Evolutionary conservation across 2,888 invertebrate species (phyloP).

Genomic region (Gari tellinella): DNA sequence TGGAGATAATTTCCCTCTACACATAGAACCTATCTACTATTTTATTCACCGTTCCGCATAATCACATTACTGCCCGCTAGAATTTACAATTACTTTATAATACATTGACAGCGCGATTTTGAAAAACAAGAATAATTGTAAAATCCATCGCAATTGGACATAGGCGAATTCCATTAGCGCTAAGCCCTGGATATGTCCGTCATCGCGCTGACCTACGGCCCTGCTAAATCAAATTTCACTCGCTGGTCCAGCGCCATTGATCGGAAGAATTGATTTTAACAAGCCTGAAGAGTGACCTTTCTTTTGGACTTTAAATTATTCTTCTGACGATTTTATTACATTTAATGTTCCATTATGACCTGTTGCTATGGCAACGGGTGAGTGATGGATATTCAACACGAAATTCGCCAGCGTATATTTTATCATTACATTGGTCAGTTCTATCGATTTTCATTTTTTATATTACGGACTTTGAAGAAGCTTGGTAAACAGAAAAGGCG

Average conservation of each 20-base stretch:
- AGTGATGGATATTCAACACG: constrained; percentile 66
- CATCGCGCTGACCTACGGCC: constrained; percentile 44
- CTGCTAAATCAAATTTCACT: constrained; percentile 61
- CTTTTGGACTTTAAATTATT: constrained; percentile 66
- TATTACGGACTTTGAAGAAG: constrained; percentile 19
- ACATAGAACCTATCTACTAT: constrained; percentile 8
- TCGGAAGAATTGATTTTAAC: constrained; percentile 64
- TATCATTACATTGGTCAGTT: constrained; percentile 63
- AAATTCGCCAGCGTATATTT: constrained; percentile 62
- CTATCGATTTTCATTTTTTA: constrained; percentile 61
- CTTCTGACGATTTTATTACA: constrained; percentile 67
- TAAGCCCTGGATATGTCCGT: constrained; percentile 26
- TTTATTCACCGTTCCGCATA: constrained; percentile 38
- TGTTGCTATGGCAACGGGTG: constrained; percentile 58
- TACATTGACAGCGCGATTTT: constrained; percentile 54
- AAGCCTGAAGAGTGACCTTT: constrained; percentile 53
- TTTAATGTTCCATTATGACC: constrained; percentile 67
- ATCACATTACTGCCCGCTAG: constrained; percentile 52
- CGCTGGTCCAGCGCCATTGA: constrained; percentile 43
- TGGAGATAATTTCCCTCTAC: constrained; percentile 37
- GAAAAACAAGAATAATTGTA: constrained; percentile 65
- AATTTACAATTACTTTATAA: constrained; percentile 63
- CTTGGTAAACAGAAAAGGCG: not conserved
- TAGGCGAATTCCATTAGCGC: constrained; percentile 51
- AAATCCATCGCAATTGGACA: constrained; percentile 54